Percentiles rank a stretch among this genome's conserved stretches.
phyloP scores from a whole-genome alignment of 2,797 vertebrate species.

The Sciurus vulgaris region DNA sequence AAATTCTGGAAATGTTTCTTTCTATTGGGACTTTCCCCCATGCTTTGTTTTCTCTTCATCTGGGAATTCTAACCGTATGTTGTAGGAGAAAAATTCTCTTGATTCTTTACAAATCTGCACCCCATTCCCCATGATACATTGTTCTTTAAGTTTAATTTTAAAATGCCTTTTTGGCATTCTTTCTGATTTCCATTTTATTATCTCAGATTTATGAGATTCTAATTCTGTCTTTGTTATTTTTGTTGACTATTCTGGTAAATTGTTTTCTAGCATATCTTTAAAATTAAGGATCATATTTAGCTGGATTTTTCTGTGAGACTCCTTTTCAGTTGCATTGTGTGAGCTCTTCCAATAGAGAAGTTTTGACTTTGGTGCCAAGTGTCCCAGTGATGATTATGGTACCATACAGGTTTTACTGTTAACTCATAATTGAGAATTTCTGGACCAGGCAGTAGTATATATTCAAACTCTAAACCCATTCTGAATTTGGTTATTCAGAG shows the following conservation, averaged over 20 bases:
- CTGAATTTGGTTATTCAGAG: neutral
- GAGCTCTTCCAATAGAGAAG: neutral
- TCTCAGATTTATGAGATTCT: slow-evolving; percentile 53
- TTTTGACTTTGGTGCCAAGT: neutral
- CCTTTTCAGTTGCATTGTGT: neutral
- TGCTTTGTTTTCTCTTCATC: slow-evolving; percentile 12
- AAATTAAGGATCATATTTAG: neutral
- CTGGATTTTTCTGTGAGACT: neutral
- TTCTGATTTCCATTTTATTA: slow-evolving; percentile 39
- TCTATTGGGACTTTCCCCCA: neutral
- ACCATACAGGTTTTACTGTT: neutral
- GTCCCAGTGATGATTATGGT: neutral
- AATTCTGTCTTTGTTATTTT: slow-evolving; percentile 29
- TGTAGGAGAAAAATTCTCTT: neutral
- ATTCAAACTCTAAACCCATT: neutral
- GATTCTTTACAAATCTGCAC: neutral
- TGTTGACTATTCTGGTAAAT: neutral
- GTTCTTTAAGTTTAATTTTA: slow-evolving; percentile 31
- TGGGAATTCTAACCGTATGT: neutral
- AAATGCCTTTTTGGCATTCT: slow-evolving; percentile 35
- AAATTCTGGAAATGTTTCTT: neutral
- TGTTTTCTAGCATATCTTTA: slow-evolving; percentile 20
- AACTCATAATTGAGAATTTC: slow-evolving; percentile 17
- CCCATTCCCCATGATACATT: neutral
- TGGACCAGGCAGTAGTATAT: neutral